Evolutionary conservation across 2,113 vertebrate genomes (phyloP).

Genomic region (Percina caprodes): DNA sequence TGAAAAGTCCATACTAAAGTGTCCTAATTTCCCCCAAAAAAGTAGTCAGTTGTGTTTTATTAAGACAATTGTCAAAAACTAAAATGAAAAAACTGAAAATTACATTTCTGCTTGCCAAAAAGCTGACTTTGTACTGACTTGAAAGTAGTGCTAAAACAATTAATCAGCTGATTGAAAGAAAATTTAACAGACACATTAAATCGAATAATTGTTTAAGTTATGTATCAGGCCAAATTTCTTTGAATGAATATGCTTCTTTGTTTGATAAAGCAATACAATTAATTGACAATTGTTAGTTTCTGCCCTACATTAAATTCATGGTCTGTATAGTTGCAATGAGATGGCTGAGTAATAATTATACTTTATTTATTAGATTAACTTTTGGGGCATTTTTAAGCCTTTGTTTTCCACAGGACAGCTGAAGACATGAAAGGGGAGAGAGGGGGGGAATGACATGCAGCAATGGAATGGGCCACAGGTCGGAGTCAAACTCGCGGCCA

Average conservation of each 20-base stretch:
- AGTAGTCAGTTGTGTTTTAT: background rate
- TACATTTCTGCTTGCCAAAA: constrained; percentile 4
- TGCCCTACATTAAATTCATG: background rate
- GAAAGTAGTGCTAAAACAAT: background rate
- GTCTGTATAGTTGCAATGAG: background rate
- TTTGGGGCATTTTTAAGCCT: too few relatives aligned
- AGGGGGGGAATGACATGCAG: too few relatives aligned
- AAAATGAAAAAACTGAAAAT: background rate
- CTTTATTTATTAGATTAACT: too few relatives aligned
- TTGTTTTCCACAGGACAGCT: too few relatives aligned
- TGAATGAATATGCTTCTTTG: background rate
- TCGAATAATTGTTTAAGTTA: too few relatives aligned
- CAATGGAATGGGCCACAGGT: too few relatives aligned
- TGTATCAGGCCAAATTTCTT: too few relatives aligned
- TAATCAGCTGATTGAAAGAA: background rate
- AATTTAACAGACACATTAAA: background rate
- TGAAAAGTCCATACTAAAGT: constrained; percentile 54
- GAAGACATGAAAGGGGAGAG: too few relatives aligned
- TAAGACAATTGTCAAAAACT: background rate
- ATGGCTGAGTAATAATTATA: background rate
- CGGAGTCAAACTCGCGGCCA: too few relatives aligned
- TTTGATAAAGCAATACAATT: background rate
- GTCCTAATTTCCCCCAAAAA: constrained; percentile 33
- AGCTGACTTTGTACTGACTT: background rate
- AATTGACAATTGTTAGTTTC: background rate